Evolutionary conservation across 2,797 vertebrate species (phyloP), one percentile per base, ranked within the genome.

Genomic region (Miichthys miiuy): DNA sequence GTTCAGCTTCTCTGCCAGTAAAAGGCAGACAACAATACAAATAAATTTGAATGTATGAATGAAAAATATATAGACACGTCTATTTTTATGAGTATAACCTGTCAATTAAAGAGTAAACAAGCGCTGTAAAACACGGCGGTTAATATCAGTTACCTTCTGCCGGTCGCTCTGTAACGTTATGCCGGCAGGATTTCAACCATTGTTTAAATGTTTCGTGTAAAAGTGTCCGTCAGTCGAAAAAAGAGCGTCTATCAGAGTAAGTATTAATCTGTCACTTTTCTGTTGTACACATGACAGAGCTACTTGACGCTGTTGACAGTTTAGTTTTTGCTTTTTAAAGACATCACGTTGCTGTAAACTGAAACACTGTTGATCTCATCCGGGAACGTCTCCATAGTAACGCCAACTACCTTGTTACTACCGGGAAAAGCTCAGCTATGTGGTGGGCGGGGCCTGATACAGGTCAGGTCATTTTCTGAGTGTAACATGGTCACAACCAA

Each of bases 361-460:
- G 66, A 81, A 71, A 80, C 61, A 54, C 66, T 44, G 79, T 83
- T 84, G 84, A 66, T 16, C 30, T 67, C 51, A 47, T 42, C 66
- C 34, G 25, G 72, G 20, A 30, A 0, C 13, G 73, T 86, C 68
- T 75, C 87, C 62, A 57, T 84, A 73, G 86, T 21, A 83, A 87
- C 85, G 4, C 6, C 30, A 63, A 65, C 51, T 55, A 75, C 85
- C 74, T 68, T 54, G 78, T 76, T 56, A 16, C 27, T 6, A 4
- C 68, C 14, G 7, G n/a, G 34, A 56, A 30, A 52, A 34, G 30
- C 61, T 48, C 9, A 51, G n/a, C 27, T 5, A 4, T 46, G 38
- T 3, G 30, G 61, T 63, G 51, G 66, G 73, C 64, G 80, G 64
- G 1, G 34, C 34, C 52, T 17, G 2, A 25, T 25, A 70, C 50